Conservation (phyloP, 2,797 vertebrate genomes). For the Rhinichthys osculus region DNA sequence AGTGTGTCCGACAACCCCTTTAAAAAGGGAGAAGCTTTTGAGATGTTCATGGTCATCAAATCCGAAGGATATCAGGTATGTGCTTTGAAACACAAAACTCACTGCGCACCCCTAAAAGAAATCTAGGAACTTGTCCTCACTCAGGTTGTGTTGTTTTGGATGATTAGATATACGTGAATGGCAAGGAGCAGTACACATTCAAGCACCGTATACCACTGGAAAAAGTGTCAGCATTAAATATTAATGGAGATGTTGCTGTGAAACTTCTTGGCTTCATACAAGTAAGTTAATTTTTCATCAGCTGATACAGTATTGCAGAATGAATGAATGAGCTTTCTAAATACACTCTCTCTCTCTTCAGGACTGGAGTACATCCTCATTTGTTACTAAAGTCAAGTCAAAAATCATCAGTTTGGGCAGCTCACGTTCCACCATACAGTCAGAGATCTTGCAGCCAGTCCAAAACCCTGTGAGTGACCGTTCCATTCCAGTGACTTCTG, state of each 20-base stretch:
- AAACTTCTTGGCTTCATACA: conserved; percentile 28
- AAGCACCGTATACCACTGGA: conserved; percentile 46
- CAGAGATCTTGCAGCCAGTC: neutral
- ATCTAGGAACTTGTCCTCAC: neutral
- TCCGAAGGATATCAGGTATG: conserved; percentile 22
- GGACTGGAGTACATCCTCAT: neutral
- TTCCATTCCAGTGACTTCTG: neutral
- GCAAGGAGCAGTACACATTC: conserved; percentile 6
- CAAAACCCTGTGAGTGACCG: conserved; percentile 33
- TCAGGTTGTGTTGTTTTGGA: neutral
- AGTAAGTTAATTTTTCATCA: conserved; percentile 1
- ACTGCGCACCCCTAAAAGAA: too few relatives aligned
- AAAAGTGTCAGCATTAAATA: neutral
- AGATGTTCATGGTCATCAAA: conserved; percentile 12
- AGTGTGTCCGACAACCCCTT: neutral
- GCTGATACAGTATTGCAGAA: neutral
- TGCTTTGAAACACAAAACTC: neutral
- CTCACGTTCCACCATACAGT: neutral
- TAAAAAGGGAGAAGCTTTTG: conserved; percentile 11
- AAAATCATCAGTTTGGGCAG: neutral
- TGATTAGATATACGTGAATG: conserved; percentile 36
- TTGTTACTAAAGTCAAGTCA: rapidly evolving
- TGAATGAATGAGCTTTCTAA: neutral
- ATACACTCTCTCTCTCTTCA: neutral
- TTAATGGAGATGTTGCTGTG: neutral